phyloP scores from a whole-genome alignment of 2,113 vertebrate genomes.

The Aptenodytes forsteri region DNA sequence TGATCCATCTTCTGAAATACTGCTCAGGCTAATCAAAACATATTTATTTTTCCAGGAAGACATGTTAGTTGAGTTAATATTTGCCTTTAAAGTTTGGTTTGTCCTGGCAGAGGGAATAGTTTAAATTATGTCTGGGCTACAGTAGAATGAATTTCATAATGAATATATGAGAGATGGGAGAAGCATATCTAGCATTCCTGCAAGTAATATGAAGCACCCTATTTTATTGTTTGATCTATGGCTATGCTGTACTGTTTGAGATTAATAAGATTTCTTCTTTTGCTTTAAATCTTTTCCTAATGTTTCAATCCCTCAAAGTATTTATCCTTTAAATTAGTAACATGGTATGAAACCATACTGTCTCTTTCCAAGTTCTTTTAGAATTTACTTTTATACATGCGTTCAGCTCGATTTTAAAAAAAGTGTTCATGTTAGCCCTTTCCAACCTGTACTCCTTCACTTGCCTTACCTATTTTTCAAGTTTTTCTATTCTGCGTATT shows the following conservation, averaged over 20 bases:
- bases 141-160: not conserved
- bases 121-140: not conserved
- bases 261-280: not conserved
- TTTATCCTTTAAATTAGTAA: not conserved
- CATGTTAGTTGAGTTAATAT: not conserved
- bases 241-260: not conserved
- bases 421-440: not conserved
- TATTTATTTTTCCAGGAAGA: not conserved
- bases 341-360: not conserved
- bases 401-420: not conserved
- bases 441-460: not conserved
- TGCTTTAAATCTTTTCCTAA: not conserved
- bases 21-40: not conserved
- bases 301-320: not conserved
- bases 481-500: not conserved
- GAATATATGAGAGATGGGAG: not conserved
- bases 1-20: not conserved
- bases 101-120: not conserved
- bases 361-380: not conserved
- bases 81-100: conserved; percentile 18
- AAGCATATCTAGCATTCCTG: not conserved
- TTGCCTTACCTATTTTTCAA: not conserved
- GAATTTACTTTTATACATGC: not conserved
- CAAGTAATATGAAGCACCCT: not conserved
- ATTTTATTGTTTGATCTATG: not conserved